Evolutionary conservation across 2,888 invertebrate genomes (phyloP), one percentile per base, ranked within the genome.

Genomic region (Hyalella azteca): DNA sequence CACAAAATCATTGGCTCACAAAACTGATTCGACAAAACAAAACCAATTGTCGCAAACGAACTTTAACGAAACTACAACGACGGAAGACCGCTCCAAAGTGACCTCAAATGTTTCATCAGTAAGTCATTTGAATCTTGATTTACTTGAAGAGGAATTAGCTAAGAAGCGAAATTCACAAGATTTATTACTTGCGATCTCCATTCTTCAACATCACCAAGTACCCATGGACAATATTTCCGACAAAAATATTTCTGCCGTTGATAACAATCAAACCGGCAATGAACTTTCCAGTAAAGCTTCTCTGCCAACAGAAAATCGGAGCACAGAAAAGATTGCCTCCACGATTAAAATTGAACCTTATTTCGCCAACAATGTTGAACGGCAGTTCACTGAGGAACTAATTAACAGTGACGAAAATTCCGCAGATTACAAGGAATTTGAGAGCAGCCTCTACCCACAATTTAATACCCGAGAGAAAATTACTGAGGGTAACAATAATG

Each of bases 161-260:
- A 79, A 79, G 15, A 78, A 81, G 39, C 78, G 80, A 75, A 78
- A 77, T 26, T 60, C 81, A 3, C 75, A 80, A 40, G 83, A 83
- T 41, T 75, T 83, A 19, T 41, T 81, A 22, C 50, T 83, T 9
- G 83, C 83, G 3, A 83, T 83, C 22, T 81, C 81, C 41, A 83
- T 83, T 49, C 76, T 83, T 7, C 83, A 83, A 60, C 83, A 83
- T 36, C 83, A 81, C 66, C 60, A 73, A 1, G 50, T 80, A 5
- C 82, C 80, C 1, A 49, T 77, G 13, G 49, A 26, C 13, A 54
- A 54, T 26, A 9, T 13, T 22, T 3, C 54, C 9, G 26, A 2
- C 29, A 7, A 54, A 54, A 54, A 54, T 54, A 2, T 26, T 22
- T 54, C 54, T 26, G 7, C n/a, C n/a, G n/a, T n/a, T n/a, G n/a